Evolutionary conservation across 2,113 vertebrate genomes (phyloP), one percentile per base, ranked within the genome.

Genomic region (Cynopterus brachyotis): DNA sequence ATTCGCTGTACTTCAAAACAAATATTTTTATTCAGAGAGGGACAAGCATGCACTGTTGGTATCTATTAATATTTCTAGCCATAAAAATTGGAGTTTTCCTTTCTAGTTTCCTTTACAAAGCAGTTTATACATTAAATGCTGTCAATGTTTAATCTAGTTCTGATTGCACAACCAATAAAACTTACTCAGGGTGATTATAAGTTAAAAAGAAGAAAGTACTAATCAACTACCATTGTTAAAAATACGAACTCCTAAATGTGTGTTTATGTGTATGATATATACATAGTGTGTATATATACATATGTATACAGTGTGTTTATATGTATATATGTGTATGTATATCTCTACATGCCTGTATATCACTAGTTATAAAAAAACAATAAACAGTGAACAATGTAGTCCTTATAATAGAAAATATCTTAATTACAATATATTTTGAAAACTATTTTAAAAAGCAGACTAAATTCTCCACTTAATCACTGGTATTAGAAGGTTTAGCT

Each of bases 381-480:
- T 50, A 66, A 70, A 70, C 15, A 2, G 64, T 45, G 53, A 88
- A 81, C 10, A 87, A 69, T 17, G 11, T n/a, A 8, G 42, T 69
- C 17, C 32, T 62, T 73, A 1, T 45, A 87, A 96, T 1, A 55
- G 30, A 16, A 85, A 89, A 92, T 85, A 85, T 17, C 45, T 62
- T 90, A 10, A 75, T 70, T 76, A 69, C 73, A 81, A 87, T 30
- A 91, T 8, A 79, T 79, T 62, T 93, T 93, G 19, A 20, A 5
- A 93, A 75, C 75, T 80, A 26, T 75, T 94, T 89, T 78, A 66
- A 81, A 92, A 81, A 59, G 20, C 20, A 40, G 45, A 57, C 20
- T 91, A 60, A 75, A 69, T 13, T 91, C 37, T 81, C 66, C 11
- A 91, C 45, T 94, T 90, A 66, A 76, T 92, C 60, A 92, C 24